Evolutionary conservation across 2,888 invertebrate genomes (phyloP).

Genomic region (Trachelus iudaicus): DNA sequence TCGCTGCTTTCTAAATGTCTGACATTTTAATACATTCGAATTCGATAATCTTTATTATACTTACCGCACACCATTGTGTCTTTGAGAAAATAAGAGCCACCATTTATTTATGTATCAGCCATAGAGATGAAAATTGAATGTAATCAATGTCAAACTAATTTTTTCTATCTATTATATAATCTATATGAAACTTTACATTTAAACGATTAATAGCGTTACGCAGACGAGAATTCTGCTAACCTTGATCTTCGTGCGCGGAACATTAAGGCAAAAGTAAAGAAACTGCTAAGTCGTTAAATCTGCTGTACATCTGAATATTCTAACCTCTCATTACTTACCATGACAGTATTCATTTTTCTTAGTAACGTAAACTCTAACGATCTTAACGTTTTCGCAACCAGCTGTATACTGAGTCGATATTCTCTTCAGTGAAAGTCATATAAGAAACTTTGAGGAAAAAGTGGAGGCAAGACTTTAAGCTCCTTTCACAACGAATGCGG

Average conservation of each 20-base stretch:
- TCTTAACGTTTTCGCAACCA: constrained; percentile 25
- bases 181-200: neutral
- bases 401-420: constrained; percentile 38
- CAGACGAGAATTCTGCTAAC: neutral
- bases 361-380: neutral
- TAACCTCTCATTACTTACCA: constrained; percentile 7
- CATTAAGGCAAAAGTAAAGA: neutral
- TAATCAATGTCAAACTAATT: neutral
- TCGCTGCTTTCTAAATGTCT: neutral
- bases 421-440: constrained; percentile 47
- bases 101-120: neutral
- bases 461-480: constrained; percentile 15
- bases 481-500: constrained; percentile 21
- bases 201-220: neutral
- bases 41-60: neutral
- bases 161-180: neutral
- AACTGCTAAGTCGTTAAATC: neutral
- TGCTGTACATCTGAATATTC: neutral
- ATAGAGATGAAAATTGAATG: neutral
- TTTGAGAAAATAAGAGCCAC: neutral
- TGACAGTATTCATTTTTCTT: constrained; percentile 9
- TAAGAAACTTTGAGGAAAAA: constrained; percentile 28
- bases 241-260: neutral
- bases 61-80: too few relatives aligned
- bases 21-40: neutral